Base-by-base conservation (phyloP, 2,888 invertebrate species). In the Atrina japonica region DNA sequence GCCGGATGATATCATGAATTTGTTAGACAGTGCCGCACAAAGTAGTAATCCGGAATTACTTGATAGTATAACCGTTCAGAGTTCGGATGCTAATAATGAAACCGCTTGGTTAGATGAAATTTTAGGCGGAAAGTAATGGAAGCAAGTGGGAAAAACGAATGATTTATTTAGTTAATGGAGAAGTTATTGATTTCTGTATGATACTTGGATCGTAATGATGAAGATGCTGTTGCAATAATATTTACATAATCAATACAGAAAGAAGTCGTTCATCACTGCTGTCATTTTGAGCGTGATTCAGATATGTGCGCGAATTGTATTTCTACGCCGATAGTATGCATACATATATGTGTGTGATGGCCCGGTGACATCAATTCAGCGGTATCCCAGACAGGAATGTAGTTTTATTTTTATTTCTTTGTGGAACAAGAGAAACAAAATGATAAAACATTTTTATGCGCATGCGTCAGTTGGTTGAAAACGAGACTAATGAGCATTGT, bases 11-110 rank as follows among this genome's bases (percentile, higher is more conserved):
- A 95, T 96, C 91, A 93, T 96, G 84, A 96, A 96, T 92, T 95
- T 96, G 92, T 93, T 96, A 75, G 96, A 96, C 90, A 95, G 94
- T 91, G 93, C 96, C 53, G 93, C 96, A 49, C 86, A 83, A 43
- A 81, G 80, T 61, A 78, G 82, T 50, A 81, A 80, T 75, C 78
- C 86, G 25, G 96, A 96, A 90, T 93, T 95, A 71, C 93, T 96
- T 85, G 96, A 96, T 88, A 94, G 94, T 86, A 94, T 94, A 86
- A 61, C 71, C 41, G 93, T 86, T 55, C 84, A 83, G 58, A 82
- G 76, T 50, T 74, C 83, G 6, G 81, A 77, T 30, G 75, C 47
- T 9, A 52, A 83, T 18, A 70, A 80, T 45, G 84, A 85, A 70
- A 86, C 86, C 66, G 82, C 80, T 55, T 72, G 85, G 69, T 78